Evolutionary conservation across 2,888 invertebrate species (phyloP), one percentile per base, ranked within the genome.

Genomic region (Melolontha melolontha): DNA sequence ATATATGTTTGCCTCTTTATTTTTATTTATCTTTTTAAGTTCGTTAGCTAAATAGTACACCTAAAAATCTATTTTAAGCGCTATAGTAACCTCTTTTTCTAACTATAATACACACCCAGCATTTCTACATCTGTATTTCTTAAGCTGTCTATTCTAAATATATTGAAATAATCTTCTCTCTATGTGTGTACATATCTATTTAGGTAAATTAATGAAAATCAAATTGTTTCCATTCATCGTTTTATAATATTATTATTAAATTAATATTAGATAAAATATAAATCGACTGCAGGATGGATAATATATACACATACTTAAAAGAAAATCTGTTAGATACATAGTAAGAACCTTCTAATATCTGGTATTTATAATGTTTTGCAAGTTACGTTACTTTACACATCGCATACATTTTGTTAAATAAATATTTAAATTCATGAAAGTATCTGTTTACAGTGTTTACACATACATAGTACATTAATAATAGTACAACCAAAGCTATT

Each of bases 51-150:
- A 59, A 47, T 47, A 47, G 29, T 29, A 47, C 12, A 41, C 59
- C 29, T 47, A 47, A 52, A 47, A 17, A 47, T 59, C 59, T 59
- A 59, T 59, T 59, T 47, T 47, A 10, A 47, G 59, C 59, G 16
- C 34, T 44, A 47, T 34, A 47, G 44, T 47, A 59, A 59, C 59
- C 59, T 59, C 44, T 59, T 59, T 59, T 59, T 47, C 59, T 59
- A 59, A 59, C 59, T 59, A 59, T 59, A 59, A 47, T 59, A 47
- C 47, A 47, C 59, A 54, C 54, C 8, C 16, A 51, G 54, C 10
- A 54, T 54, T 54, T 54, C 54, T 54, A 40, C 59, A 57, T 57
- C 57, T 42, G 42, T 57, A 57, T 57, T 57, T 57, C 44, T 27
- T 11, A 27, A 42, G 42, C 42, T 57, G 44, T 57, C 57, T 57